Base-by-base conservation (phyloP, 1,140 invertebrate genomes). In the Ooceraea biroi region DNA sequence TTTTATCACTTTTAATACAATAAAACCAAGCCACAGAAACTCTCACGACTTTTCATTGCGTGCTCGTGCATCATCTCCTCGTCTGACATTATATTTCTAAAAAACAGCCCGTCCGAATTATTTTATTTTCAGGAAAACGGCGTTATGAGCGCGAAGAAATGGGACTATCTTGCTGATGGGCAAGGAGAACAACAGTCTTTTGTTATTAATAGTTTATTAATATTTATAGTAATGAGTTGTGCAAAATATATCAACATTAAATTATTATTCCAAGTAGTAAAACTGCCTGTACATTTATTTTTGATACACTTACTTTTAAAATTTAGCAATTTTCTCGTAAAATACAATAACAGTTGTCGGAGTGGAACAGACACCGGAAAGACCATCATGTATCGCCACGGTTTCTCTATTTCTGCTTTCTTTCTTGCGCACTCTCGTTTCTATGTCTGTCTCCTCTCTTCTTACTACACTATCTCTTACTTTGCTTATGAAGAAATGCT, bases 201-300 rank as follows among this genome's bases (percentile, higher is more conserved):
- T 87, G 87, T 83, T 87, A 87, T 89, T 86, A 85, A 82, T 89
- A 57, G 11, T 89, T 89, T 89, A 90, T 89, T 89, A 83, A 87
- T 89, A 82, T 78, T 88, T 85, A 80, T 88, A 68, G 52, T 85
- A 86, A 86, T 89, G 61, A 84, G 88, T 84, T 88, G 88, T 89
- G 88, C 87, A 89, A 89, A 89, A 89, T 89, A 89, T 89, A 89
- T 89, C 87, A 86, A 89, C 88, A 89, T 89, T 89, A 89, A 89
- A 89, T 89, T 89, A 89, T 89, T 83, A 89, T 89, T 76, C 87
- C 50, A 66, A 89, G 87, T 87, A 89, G 68, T 89, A 87, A 89
- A 89, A 87, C 89, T 87, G 82, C 66, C 85, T 89, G 82, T 89
- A 89, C 88, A 89, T 87, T 89, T 80, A 89, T 58, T 80, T 89